Evolutionary conservation across 2,888 invertebrate genomes (phyloP), one percentile per base, ranked within the genome.

Genomic region (Cosmorhoe ocellata): DNA sequence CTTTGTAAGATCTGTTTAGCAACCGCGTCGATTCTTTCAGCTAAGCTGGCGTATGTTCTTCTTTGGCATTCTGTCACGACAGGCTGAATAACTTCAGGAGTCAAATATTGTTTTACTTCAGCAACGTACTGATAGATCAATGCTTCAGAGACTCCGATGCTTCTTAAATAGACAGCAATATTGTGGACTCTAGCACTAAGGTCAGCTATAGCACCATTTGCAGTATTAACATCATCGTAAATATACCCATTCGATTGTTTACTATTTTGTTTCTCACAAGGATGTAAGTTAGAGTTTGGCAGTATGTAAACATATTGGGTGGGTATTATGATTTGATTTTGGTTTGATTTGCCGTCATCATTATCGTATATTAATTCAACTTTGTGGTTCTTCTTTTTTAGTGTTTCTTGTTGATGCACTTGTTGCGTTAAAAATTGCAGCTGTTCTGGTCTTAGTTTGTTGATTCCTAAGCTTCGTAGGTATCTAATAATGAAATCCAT

Each of bases 21-120:
- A 8, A 41, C 24, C 8, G 13, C n/a, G 8, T 47, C 40, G 10
- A 47, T 30, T 10, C 22, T 36, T 34, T 30, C 4, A 36, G 22
- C 5, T 10, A 34, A 9, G 10, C 8, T 7, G 10, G 7, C 10
- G 30, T 31, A 38, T 12, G 13, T 30, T 1, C 26, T 37, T 2
- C 9, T 24, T 11, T 37, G 24, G 12, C 24, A 45, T 24, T 32
- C 45, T 26, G 22, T 22, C 10, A 9, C 28, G 7, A 24, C 24
- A 7, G 45, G 8, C 10, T 14, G 12, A 13, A 31, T 1, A 26
- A 24, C 13, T 14, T 37, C 37, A 0, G 14, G 13, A 10, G n/a
- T 30, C 9, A 47, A 8, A 30, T 36, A n/a, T 2, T 24, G 18
- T 18, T 36, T 34, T 24, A 28, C 36, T 24, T 47, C 28, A 8